Evolutionary conservation across 2,888 invertebrate species (phyloP).

Genomic region (Epirrhoe alternata): DNA sequence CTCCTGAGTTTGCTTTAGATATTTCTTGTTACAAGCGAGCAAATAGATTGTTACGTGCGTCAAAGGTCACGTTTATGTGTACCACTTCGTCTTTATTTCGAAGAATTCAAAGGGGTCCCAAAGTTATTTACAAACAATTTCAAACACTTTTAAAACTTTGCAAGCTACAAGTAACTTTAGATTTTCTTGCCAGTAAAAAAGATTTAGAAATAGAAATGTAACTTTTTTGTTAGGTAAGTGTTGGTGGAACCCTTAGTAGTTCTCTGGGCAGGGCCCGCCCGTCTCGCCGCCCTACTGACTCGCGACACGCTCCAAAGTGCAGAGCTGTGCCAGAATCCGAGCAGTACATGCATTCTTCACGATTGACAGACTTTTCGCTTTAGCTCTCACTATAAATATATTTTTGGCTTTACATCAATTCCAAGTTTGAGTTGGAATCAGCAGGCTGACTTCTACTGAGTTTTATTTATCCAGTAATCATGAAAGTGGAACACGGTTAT

Average conservation of each 20-base stretch:
- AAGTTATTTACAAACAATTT: background rate
- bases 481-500: slow-evolving; percentile 32
- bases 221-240: background rate
- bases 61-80: background rate
- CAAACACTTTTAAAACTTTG: background rate
- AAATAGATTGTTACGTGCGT: background rate
- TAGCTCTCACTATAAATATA: slow-evolving; percentile 39
- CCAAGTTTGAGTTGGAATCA: slow-evolving; percentile 17
- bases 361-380: slow-evolving; percentile 55
- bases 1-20: too few relatives aligned
- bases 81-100: background rate
- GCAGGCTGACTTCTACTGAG: background rate
- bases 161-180: background rate
- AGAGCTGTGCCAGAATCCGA: slow-evolving; percentile 57
- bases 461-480: slow-evolving; percentile 28
- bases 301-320: slow-evolving; percentile 52
- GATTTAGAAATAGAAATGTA: background rate
- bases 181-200: background rate
- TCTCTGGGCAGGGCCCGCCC: slow-evolving; percentile 29
- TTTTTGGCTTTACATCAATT: slow-evolving; percentile 30
- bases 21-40: background rate
- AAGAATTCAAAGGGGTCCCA: background rate
- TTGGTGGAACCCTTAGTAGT: slow-evolving; percentile 3
- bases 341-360: slow-evolving; percentile 63
- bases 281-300: slow-evolving; percentile 40